Base-by-base conservation (phyloP, 2,797 vertebrate genomes). In the Pelochelys cantorii region DNA sequence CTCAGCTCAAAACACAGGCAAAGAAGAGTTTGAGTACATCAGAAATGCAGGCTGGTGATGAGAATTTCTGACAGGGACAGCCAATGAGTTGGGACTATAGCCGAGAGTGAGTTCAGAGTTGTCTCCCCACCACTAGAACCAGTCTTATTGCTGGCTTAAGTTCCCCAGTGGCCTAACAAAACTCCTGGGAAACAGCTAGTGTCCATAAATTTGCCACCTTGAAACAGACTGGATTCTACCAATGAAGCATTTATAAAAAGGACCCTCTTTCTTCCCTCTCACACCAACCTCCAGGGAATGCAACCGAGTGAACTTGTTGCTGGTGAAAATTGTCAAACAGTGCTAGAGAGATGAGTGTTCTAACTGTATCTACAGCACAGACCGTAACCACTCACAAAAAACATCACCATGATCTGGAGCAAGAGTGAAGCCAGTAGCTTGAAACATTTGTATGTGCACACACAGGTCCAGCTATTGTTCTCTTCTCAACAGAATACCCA, bases 91-190 rank as follows among this genome's bases (percentile, higher is more conserved):
- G 94, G 96, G 93, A 94, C 88, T 71, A 56, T 48, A 92, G 93
- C 94, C 95, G 87, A 75, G 92, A 93, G 79, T 96, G 95, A 97
- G 93, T 94, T 97, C 91, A 96, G 90, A 96, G 68, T 96, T 96
- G 95, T 93, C 96, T 96, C 85, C 86, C 92, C 93, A 94, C 95
- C 94, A 92, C 95, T 96, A 92, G 92, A 95, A 95, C 89, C 48
- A 95, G 90, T 93, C 86, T 95, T 84, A 93, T 92, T 87, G 83
- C 84, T 86, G 87, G 89, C 94, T 92, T 96, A 62, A 93, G 83
- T 4, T 96, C 92, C 88, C 93, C 85, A 96, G 75, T n/a, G 0
- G 87, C 59, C 57, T 90, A 95, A 91, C 85, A 88, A 95, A 88
- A 62, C 92, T 77, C 88, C 90, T 4, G 3, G 85, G 94, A 96